Evolutionary conservation across 2,888 invertebrate genomes (phyloP).

Genomic region (Lingula anatina): DNA sequence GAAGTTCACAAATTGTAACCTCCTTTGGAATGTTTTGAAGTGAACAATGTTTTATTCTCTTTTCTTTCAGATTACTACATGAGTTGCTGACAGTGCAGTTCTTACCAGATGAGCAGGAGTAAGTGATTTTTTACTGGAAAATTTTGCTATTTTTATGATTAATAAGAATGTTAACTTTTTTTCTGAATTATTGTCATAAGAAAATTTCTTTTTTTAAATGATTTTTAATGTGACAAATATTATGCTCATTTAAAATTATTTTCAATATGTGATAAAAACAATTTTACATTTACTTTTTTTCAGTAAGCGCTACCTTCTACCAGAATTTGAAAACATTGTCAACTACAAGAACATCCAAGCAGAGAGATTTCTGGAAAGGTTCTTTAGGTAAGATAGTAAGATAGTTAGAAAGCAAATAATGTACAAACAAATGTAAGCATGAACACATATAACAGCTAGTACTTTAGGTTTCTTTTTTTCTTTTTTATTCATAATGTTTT

Average conservation of each 20-base stretch:
- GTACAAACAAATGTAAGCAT: no score
- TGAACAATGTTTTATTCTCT: no score
- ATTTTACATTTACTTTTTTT: slow-evolving; percentile 9
- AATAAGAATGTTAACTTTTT: background rate
- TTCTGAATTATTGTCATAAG: no score
- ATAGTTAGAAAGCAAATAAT: no score
- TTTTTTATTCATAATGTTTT: no score
- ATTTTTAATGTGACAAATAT: background rate
- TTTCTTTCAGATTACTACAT: slow-evolving; percentile 32
- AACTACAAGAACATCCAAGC: slow-evolving; percentile 43
- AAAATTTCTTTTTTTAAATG: background rate
- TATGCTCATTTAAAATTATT: background rate
- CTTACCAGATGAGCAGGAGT: slow-evolving; percentile 44
- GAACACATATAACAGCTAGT: no score
- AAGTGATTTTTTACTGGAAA: slow-evolving; percentile 14
- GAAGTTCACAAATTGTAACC: no score
- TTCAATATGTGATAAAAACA: background rate
- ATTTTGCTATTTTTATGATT: background rate
- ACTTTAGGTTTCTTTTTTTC: no score
- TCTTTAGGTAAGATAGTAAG: slow-evolving; percentile 40
- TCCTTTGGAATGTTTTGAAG: no score
- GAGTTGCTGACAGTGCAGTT: slow-evolving; percentile 42
- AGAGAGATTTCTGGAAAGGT: slow-evolving; percentile 40
- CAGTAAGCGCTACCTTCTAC: slow-evolving; percentile 39
- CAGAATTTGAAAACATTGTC: slow-evolving; percentile 42